Conservation (phyloP, 2,113 vertebrate species). For the Psammodynastes pulverulentus region DNA sequence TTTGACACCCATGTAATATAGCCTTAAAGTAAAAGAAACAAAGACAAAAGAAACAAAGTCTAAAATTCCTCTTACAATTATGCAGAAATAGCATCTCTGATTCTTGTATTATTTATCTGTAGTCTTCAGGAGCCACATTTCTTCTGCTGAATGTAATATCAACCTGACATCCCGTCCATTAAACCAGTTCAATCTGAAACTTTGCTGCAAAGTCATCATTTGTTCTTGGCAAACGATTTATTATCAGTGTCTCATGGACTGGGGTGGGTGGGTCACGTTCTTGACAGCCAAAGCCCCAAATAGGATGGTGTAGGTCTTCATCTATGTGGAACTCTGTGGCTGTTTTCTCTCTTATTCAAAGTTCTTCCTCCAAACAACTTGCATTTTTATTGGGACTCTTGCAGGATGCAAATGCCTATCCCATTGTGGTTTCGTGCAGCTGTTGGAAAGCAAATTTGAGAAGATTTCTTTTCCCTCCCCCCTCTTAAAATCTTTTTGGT, state of each 20-base stretch:
- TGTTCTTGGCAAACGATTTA: neutral
- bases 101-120: neutral
- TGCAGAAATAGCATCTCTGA: neutral
- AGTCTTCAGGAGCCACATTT: neutral
- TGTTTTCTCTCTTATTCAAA: constrained; percentile 46
- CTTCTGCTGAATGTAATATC: neutral
- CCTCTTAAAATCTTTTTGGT: constrained; percentile 43
- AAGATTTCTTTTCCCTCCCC: constrained; percentile 12
- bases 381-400: constrained; percentile 45
- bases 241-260: too few relatives aligned
- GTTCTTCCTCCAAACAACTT: constrained; percentile 38
- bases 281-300: neutral
- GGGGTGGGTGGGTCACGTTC: neutral
- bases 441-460: constrained; percentile 60
- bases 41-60: neutral
- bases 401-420: constrained; percentile 31
- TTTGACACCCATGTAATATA: neutral
- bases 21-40: neutral
- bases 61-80: neutral
- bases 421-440: constrained; percentile 55
- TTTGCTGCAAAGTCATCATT: neutral
- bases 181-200: neutral
- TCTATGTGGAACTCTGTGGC: neutral
- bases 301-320: neutral
- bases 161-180: neutral